phyloP scores from a whole-genome alignment of 2,797 vertebrate species.

The Syngnathus rostellatus region DNA sequence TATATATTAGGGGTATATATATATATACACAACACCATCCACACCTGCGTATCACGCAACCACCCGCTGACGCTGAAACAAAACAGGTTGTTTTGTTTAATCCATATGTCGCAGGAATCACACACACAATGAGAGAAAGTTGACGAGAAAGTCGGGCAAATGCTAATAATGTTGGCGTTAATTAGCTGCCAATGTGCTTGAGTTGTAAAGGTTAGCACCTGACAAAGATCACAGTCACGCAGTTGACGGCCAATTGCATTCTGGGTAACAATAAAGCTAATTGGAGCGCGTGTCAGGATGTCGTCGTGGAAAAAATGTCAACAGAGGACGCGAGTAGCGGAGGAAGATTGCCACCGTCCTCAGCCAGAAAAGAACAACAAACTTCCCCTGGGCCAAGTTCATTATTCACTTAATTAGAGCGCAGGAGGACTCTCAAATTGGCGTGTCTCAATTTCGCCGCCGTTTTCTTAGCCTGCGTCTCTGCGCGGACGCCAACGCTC shows the following conservation, averaged over 20 bases:
- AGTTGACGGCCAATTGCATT: background rate
- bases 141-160: background rate
- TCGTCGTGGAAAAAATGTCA: background rate
- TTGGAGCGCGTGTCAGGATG: background rate
- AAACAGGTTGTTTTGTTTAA: background rate
- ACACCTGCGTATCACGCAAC: conserved; percentile 10
- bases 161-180: background rate
- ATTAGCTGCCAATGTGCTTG: background rate
- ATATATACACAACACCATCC: no score
- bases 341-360: background rate
- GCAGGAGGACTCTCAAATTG: background rate
- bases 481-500: background rate
- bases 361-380: background rate
- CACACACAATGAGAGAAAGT: background rate
- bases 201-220: background rate
- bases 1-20: no score
- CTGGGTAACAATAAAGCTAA: background rate
- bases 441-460: background rate
- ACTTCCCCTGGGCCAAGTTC: background rate
- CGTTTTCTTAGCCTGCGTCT: background rate
- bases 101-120: background rate
- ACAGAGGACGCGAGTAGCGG: background rate
- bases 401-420: background rate
- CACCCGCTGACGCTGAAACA: conserved; percentile 3
- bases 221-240: background rate